Conservation (phyloP, 2,113 vertebrate genomes). For the Prionailurus bengalensis region DNA sequence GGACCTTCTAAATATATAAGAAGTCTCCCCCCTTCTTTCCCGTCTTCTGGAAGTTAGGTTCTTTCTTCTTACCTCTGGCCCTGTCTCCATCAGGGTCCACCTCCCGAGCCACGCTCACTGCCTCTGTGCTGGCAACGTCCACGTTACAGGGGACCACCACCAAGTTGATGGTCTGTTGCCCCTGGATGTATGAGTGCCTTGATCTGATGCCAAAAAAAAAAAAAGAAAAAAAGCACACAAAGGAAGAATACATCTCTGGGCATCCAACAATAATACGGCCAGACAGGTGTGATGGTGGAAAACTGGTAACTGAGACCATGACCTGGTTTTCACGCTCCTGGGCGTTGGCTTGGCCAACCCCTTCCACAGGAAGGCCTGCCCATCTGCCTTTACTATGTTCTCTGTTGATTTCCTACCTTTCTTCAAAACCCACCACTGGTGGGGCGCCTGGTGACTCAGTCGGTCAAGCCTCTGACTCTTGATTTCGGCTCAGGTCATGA, state of each 20-base stretch:
- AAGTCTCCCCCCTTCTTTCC: not conserved
- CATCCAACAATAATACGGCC: accelerated
- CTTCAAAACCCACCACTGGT: not conserved
- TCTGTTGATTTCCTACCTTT: not conserved
- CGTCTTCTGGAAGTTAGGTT: not conserved
- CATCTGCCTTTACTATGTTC: not conserved
- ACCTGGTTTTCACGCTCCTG: no score
- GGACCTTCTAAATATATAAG: not conserved
- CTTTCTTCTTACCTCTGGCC: conserved; percentile 87
- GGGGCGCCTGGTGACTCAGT: no score
- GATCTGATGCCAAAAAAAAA: conserved; percentile 84
- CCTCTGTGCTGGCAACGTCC: conserved; percentile 93
- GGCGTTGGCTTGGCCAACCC: not conserved
- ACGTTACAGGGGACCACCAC: conserved; percentile 92
- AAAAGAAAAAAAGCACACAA: not conserved
- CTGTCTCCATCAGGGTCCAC: conserved; percentile 90
- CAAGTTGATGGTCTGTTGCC: conserved; percentile 90
- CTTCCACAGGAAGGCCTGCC: not conserved
- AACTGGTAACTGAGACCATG: not conserved
- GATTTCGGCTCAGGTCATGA: no score
- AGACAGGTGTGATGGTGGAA: accelerated
- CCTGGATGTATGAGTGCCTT: conserved; percentile 90
- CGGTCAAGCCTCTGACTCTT: no score
- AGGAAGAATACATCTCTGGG: not conserved
- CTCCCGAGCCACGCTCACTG: conserved; percentile 90